A percentile compares a stretch with the other conserved stretches of the same genome.
phyloP scores from a whole-genome alignment of 2,113 vertebrate genomes.

The Calonectris borealis region DNA sequence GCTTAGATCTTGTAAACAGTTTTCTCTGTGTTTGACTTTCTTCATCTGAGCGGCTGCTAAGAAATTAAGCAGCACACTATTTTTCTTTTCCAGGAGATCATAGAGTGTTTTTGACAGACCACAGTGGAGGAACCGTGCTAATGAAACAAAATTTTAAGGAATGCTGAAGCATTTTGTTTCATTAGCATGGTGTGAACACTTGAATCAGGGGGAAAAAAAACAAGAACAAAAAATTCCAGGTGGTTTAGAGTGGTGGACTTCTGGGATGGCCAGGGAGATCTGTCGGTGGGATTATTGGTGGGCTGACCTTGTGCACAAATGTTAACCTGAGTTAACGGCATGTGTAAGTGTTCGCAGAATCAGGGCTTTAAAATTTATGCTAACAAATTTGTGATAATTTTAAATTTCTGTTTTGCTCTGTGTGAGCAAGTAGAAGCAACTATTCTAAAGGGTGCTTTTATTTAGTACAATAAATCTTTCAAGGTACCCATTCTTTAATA shows the following conservation, averaged over 20 bases:
- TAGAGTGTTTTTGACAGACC: not conserved
- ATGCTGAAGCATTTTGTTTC: not conserved
- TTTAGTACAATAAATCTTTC: not conserved
- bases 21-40: not conserved
- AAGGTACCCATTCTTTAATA: not conserved
- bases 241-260: not conserved
- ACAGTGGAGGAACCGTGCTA: not conserved
- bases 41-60: not conserved
- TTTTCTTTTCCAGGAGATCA: not conserved
- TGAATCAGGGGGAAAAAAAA: accelerated
- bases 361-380: not conserved
- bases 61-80: not conserved
- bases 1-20: not conserved
- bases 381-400: not conserved
- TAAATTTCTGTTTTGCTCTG: not conserved
- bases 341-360: not conserved
- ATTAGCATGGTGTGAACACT: not conserved
- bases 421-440: not conserved
- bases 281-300: not conserved
- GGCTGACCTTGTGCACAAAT: too few relatives aligned
- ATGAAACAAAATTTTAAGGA: not conserved
- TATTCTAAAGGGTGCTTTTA: not conserved
- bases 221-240: not conserved
- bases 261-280: not conserved
- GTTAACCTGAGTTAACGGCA: not conserved